A percentile compares a stretch with the other conserved stretches of the same genome.
These are phyloP conservation scores for Palythoa caribaeorum DNA, from an alignment of 92 coral and sea anemone species.

Conservation along the genomic window DNA sequence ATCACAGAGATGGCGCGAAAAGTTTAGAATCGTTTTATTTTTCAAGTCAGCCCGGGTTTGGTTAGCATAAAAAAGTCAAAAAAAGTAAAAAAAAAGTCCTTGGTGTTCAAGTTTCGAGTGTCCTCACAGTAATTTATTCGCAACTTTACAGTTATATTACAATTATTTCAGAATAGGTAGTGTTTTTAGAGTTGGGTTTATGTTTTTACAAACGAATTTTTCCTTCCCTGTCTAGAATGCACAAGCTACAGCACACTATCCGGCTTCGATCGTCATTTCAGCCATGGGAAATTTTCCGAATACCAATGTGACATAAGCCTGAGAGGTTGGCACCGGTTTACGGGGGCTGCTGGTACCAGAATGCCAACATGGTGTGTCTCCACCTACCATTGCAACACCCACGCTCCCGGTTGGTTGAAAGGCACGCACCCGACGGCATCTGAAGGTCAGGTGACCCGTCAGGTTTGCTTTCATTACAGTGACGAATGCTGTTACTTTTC, in stretches of 20 bases:
- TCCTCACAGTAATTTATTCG: too few relatives aligned
- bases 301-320: neutral
- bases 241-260: neutral
- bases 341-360: neutral
- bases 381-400: neutral
- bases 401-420: neutral
- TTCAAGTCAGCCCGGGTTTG: too few relatives aligned
- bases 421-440: neutral
- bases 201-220: too few relatives aligned
- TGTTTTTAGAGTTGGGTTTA: too few relatives aligned
- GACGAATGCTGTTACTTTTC: neutral
- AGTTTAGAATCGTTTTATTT: too few relatives aligned
- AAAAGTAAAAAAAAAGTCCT: too few relatives aligned
- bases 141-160: too few relatives aligned
- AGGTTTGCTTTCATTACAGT: neutral
- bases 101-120: too few relatives aligned
- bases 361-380: neutral
- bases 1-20: too few relatives aligned
- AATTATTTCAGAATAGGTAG: too few relatives aligned
- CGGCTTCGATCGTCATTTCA: neutral
- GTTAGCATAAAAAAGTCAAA: too few relatives aligned
- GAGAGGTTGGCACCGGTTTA: slow-evolving; percentile 4
- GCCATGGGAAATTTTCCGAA: neutral
- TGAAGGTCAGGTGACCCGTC: too few relatives aligned
- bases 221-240: neutral